A percentile compares a stretch with the other conserved stretches of the same genome.
Evolutionary conservation across 2,797 vertebrate genomes (phyloP).

Genomic region (Sebastes umbrosus): DNA sequence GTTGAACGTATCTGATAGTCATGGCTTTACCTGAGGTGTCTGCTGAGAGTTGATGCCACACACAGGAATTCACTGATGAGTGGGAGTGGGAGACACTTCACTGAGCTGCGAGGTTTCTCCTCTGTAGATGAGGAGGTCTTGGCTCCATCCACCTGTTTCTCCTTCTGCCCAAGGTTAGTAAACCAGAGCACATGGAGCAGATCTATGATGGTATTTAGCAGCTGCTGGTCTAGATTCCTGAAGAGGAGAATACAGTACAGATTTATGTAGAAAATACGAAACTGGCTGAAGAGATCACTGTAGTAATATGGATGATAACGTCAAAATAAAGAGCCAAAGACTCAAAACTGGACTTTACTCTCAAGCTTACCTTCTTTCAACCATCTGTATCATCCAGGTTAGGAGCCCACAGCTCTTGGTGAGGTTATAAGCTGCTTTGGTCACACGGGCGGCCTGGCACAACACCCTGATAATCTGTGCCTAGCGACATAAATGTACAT

Average conservation of each 20-base stretch:
- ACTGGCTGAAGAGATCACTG: not conserved
- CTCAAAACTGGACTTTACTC: not conserved
- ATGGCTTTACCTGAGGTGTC: slow-evolving; percentile 85
- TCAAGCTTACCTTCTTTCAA: slow-evolving; percentile 84
- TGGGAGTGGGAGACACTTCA: slow-evolving; percentile 88
- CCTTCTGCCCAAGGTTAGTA: slow-evolving; percentile 86
- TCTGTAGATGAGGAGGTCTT: slow-evolving; percentile 10
- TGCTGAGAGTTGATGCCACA: slow-evolving; percentile 76
- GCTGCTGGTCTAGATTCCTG: slow-evolving; percentile 84
- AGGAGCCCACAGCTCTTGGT: slow-evolving; percentile 88
- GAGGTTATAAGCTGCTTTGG: slow-evolving; percentile 88
- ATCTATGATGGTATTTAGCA: slow-evolving; percentile 81
- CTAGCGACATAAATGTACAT: slow-evolving; percentile 62
- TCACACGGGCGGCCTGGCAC: slow-evolving; percentile 78
- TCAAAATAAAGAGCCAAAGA: not conserved
- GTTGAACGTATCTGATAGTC: not conserved
- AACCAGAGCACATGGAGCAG: slow-evolving; percentile 90
- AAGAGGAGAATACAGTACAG: not conserved
- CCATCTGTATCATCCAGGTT: slow-evolving; percentile 85
- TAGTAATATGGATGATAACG: not conserved
- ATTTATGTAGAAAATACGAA: not conserved
- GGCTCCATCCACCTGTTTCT: slow-evolving; percentile 13
- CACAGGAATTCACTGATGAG: slow-evolving; percentile 89
- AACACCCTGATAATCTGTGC: slow-evolving; percentile 87
- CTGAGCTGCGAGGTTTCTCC: slow-evolving; percentile 34